Evolutionary conservation across 1,140 invertebrate genomes (phyloP), one percentile per base, ranked within the genome.

Genomic region (Ostrea edulis): DNA sequence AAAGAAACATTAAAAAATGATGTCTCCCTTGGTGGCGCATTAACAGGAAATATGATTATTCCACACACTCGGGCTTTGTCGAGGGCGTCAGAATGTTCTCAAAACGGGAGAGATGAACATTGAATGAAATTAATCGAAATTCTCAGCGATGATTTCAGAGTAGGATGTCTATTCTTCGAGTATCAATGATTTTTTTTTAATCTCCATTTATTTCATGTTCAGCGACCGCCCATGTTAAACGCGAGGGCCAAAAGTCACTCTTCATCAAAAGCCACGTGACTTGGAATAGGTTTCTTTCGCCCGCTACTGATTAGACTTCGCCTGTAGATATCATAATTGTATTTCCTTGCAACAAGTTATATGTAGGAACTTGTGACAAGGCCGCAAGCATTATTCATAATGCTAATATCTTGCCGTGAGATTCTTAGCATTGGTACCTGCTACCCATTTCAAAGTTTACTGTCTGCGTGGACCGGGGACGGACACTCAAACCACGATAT

Each of bases 1-100:
- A 77, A 77, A 77, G 25, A 77, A 29, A 35, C 68, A 35, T 77
- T 77, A 77, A 62, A 12, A 77, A 77, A 77, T 9, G 29, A 77
- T 14, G 22, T 77, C 68, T 77, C 22, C 68, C 29, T 77, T 35
- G 68, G 68, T 77, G 68, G 68, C 25, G 14, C 29, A 25, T 77
- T 68, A 14, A 25, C 25, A 17, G 25, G 68, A 77, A 77, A 29
- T 77, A 77, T 77, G 68, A 77, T 35, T 77, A 77, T 25, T 2
- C 3, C 68, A 12, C 8, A 77, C 68, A 77, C 68, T 29, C 29
- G 25, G 2, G 9, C 14, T 29, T 77, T 29, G 22, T 14, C 14
- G 25, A 29, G 9, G 68, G 22, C 22, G 68, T 77, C 68, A 77
- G 55, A 25, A 25, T 29, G 68, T 8, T 77, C 68, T 77, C 68